Conservation (phyloP, 1,140 invertebrate species). For the Manduca sexta region DNA sequence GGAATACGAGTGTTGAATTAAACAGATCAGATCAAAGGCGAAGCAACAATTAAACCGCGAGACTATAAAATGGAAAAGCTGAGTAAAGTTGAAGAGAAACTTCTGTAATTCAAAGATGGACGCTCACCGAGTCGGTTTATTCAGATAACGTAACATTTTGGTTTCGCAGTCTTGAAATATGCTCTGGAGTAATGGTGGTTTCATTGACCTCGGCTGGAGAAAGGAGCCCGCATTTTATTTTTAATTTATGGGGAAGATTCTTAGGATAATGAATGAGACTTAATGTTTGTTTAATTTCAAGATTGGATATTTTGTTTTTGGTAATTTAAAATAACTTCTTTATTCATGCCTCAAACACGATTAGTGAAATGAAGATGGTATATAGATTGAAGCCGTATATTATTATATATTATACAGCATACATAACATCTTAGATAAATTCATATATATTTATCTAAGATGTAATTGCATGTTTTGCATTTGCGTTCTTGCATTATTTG, state of each 20-base stretch:
- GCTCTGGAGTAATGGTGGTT: neutral
- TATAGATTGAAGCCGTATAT: no score
- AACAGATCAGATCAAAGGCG: conserved; percentile 35
- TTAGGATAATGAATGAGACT: no score
- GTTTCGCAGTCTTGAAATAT: neutral
- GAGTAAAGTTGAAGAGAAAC: conserved; percentile 35
- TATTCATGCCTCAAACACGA: no score
- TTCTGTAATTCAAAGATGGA: conserved; percentile 38
- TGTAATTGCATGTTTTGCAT: no score
- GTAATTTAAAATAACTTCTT: neutral
- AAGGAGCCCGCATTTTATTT: neutral
- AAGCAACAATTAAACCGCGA: conserved; percentile 40
- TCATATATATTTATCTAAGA: no score
- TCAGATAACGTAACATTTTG: neutral
- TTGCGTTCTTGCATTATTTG: no score
- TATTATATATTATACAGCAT: no score
- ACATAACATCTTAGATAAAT: no score
- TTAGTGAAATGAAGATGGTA: no score
- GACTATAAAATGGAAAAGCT: conserved; percentile 38
- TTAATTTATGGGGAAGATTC: neutral
- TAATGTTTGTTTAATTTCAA: no score
- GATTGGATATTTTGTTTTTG: no score
- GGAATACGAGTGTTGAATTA: conserved; percentile 35
- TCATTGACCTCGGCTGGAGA: neutral
- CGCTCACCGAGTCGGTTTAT: conserved; percentile 19